Base-by-base conservation (phyloP, 2,888 invertebrate genomes). In the Icerya purchasi region DNA sequence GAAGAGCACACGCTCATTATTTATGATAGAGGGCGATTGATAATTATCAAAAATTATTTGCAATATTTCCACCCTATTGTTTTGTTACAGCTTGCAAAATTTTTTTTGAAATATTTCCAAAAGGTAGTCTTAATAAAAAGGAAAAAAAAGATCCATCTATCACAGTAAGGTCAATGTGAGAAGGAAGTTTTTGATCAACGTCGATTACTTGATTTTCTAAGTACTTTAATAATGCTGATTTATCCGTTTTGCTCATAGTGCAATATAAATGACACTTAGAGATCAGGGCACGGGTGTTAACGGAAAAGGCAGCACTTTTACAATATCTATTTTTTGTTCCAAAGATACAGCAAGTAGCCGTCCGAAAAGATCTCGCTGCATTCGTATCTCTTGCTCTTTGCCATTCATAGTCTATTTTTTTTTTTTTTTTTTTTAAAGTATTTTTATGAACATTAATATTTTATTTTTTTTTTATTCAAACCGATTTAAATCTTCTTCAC, bases 211-310 rank as follows among this genome's bases (percentile, higher is more conserved):
- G 50, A 54, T 53, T 61, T 60, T 62, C 63, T 60, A 14, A 67
- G 25, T 3, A 63, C 21, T 61, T 64, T 63, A n/a, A 65, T 57
- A n/a, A 67, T 22, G 49, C 59, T 1, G 65, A 64, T 61, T 68
- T 66, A 20, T 66, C 63, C 1, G 66, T 67, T 62, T 66, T 66
- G 51, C 64, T 57, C 22, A 66, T 65, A 8, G 58, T 60, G 1
- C 66, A 65, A 59, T 66, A 66, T 8, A 65, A 22, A 60, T 68
- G 66, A 53, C 65, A 66, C 54, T 67, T 49, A 2, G 65, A 61
- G 49, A 66, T 20, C n/a, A n/a, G 14, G 66, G 66, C 1, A 67
- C 62, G 23, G 66, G 64, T 3, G 66, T 66, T 18, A 66, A 56
- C 2, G 66, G 65, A 50, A 64, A 66, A 5, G 60, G 22, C 21